phyloP scores from a whole-genome alignment of 2,113 vertebrate genomes.

The Psittacus erithacus region DNA sequence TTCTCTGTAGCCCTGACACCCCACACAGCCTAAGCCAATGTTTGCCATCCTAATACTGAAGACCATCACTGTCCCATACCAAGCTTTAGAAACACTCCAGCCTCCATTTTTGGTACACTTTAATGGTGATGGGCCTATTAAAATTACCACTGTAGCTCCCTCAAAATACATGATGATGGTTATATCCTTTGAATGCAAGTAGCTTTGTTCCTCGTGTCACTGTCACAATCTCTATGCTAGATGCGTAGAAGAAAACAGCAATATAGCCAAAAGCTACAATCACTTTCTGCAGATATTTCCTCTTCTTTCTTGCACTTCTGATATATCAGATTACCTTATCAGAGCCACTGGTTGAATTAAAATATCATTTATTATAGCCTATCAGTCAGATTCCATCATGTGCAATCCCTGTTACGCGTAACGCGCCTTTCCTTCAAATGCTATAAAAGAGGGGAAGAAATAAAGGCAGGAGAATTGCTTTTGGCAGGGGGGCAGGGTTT shows the following conservation, averaged over 20 bases:
- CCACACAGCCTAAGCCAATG: not conserved
- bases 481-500: rapidly evolving
- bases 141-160: not conserved
- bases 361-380: conserved; percentile 38
- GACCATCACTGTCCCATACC: not conserved
- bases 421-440: not conserved
- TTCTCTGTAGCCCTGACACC: not conserved
- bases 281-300: not conserved
- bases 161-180: not conserved
- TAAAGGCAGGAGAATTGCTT: not conserved
- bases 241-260: not conserved
- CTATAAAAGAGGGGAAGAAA: not conserved
- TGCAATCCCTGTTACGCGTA: not conserved
- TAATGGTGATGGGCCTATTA: not conserved
- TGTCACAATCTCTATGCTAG: not conserved
- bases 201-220: not conserved
- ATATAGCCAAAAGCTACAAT: not conserved
- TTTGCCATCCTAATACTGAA: not conserved
- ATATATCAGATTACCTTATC: conserved; percentile 20
- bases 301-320: not conserved
- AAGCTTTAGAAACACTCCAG: not conserved
- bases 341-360: conserved; percentile 12
- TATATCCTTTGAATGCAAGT: not conserved
- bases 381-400: conserved; percentile 36
- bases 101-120: not conserved